These are phyloP conservation scores for Cyphotilapia sp. DNA, from an alignment of 2,113 vertebrate genomes.

Conservation along the genomic window DNA sequence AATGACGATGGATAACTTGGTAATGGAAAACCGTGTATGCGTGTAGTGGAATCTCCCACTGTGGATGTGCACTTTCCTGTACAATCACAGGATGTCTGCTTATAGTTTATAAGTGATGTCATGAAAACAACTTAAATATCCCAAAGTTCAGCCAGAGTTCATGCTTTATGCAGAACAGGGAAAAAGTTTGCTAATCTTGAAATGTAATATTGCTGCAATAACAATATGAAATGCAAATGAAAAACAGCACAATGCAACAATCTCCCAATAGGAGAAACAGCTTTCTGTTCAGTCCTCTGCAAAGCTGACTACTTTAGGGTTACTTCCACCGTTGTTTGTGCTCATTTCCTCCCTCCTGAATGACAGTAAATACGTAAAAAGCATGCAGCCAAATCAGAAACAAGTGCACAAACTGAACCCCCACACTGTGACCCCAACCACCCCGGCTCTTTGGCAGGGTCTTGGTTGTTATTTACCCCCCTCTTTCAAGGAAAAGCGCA, in stretches of 20 bases:
- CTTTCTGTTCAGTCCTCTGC: neutral
- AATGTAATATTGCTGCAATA: neutral
- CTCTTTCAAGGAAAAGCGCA: slow-evolving; percentile 8
- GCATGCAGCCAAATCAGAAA: slow-evolving; percentile 14
- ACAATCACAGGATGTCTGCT: neutral
- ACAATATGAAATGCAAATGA: neutral
- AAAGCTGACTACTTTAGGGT: neutral
- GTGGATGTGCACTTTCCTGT: neutral
- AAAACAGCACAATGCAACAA: neutral
- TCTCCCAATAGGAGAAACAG: neutral
- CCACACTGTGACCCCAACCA: slow-evolving; percentile 23
- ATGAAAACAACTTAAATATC: neutral
- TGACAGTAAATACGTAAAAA: neutral
- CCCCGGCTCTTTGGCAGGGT: neutral
- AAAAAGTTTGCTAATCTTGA: neutral
- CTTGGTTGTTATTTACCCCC: slow-evolving; percentile 43
- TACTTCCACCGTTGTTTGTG: neutral
- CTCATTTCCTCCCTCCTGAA: neutral
- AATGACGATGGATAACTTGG: neutral
- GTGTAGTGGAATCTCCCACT: neutral
- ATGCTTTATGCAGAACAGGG: neutral
- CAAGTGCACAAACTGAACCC: slow-evolving; percentile 45
- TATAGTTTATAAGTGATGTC: neutral
- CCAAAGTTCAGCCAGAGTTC: neutral
- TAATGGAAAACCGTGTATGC: neutral